Evolutionary conservation across 2,113 vertebrate species (phyloP).

Genomic region (Regulus satrapa): DNA sequence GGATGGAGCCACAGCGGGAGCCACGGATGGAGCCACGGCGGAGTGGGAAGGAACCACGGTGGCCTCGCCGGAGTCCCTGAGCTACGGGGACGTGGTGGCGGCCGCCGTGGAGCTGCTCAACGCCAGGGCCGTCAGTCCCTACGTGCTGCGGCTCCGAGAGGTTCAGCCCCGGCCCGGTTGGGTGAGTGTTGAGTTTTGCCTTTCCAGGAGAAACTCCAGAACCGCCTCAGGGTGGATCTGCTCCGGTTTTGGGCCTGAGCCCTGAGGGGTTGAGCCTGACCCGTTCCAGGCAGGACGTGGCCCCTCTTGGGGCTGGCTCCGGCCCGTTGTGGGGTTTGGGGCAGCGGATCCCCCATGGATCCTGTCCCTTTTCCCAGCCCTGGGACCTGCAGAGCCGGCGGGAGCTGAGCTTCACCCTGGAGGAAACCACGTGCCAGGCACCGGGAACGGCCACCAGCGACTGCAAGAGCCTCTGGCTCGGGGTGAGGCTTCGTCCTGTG

Average conservation of each 20-base stretch:
- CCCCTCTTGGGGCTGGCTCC: rapidly evolving
- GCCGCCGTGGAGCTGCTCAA: conserved; percentile 17
- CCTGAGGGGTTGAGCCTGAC: rapidly evolving
- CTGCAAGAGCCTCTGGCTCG: not conserved
- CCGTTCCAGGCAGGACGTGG: not conserved
- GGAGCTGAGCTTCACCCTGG: conserved; percentile 4
- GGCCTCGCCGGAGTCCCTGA: rapidly evolving
- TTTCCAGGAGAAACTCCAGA: rapidly evolving
- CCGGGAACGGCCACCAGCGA: rapidly evolving
- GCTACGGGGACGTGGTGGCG: rapidly evolving
- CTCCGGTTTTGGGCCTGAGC: rapidly evolving
- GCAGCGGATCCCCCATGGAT: not conserved
- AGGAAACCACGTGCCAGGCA: not conserved
- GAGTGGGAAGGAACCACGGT: rapidly evolving
- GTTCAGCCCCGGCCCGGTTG: rapidly evolving
- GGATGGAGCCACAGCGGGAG: no score
- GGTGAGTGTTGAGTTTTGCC: not conserved
- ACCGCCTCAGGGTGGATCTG: rapidly evolving
- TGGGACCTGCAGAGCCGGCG: not conserved
- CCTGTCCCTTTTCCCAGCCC: not conserved
- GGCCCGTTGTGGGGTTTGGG: rapidly evolving
- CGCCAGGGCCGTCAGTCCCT: not conserved
- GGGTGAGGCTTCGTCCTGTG: not conserved
- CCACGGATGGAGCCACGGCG: rapidly evolving
- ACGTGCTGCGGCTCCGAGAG: not conserved